Evolutionary conservation across 2,888 invertebrate species (phyloP), one percentile per base, ranked within the genome.

Genomic region (Chaitophorus viminalis): DNA sequence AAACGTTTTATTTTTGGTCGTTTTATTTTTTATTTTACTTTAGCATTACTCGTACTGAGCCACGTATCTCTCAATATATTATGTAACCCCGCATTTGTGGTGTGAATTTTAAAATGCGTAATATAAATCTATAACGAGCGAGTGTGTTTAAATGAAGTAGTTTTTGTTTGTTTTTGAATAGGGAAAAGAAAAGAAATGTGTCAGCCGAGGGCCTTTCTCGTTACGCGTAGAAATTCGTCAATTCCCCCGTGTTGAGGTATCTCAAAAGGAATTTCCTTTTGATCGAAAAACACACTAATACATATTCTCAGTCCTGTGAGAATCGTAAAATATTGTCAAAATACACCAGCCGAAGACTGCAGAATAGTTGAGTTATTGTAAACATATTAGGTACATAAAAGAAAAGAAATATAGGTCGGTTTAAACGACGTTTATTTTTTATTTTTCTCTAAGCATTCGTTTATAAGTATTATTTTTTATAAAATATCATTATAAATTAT

Each of bases 251-350:
- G 29, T 36, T 21, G 11, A 72, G 52, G 52, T 54, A 33, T 25
- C 60, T 74, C 54, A 74, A 83, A 83, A 46, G 54, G 60, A 83
- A 83, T 74, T 83, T 83, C 11, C 36, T 74, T 83, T 83, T 83
- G 82, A 83, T 74, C 74, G 36, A 31, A 54, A 72, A 74, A 54
- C 21, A 60, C 8, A 21, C 36, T 25, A 60, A 54, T 83, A 29
- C 33, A 74, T 60, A 33, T 60, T 25, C 18, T 21, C 8, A 25
- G 25, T 33, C 33, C 29, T 68, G 33, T 31, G 36, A 33, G 33
- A 14, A 54, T n/a, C 33, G 18, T 82, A 82, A 74, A 74, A 36
- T 74, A 36, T 74, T 54, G 33, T 82, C 33, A 54, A 82, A 65
- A 54, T 46, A 82, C 31, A 46, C 31, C 25, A 70, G 31, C 18